Percentiles rank a stretch among this genome's conserved stretches.
phyloP scores from a whole-genome alignment of 1,140 invertebrate species.

The Drosophila nigromelanica region DNA sequence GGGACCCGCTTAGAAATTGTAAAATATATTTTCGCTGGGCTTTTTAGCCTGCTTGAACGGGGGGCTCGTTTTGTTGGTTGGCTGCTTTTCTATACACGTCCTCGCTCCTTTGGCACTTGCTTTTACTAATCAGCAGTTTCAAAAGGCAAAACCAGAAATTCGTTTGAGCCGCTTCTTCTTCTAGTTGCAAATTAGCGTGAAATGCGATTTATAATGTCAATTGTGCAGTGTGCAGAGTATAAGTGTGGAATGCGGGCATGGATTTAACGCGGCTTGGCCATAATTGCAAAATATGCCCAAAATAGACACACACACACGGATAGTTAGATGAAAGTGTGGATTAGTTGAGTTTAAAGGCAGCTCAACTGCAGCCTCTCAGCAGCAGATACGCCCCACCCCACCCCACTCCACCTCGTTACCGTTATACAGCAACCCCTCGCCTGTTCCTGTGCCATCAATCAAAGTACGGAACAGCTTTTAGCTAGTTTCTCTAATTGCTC shows the following conservation, averaged over 20 bases:
- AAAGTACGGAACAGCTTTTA: conserved; percentile 33
- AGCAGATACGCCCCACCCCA: background rate
- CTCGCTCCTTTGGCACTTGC: background rate
- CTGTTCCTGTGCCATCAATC: conserved; percentile 55
- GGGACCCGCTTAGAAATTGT: conserved; percentile 50
- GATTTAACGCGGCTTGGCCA: conserved; percentile 45
- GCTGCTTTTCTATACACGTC: conserved; percentile 28
- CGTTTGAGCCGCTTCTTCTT: conserved; percentile 43
- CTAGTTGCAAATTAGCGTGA: conserved; percentile 80
- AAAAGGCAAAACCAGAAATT: conserved; percentile 17
- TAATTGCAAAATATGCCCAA: conserved; percentile 69
- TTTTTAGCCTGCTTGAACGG: conserved; percentile 7
- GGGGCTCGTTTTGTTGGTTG: conserved; percentile 20
- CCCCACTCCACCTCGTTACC: too few relatives aligned
- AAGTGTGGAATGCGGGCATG: conserved; percentile 4
- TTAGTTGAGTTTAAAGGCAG: conserved; percentile 52
- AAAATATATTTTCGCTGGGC: conserved; percentile 56
- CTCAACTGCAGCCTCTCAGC: too few relatives aligned
- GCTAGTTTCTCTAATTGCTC: conserved; percentile 73
- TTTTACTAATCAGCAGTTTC: conserved; percentile 49
- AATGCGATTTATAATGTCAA: conserved; percentile 82
- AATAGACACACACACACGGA: conserved; percentile 1
- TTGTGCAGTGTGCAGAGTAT: conserved; percentile 46
- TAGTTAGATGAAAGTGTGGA: conserved; percentile 70
- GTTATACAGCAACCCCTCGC: background rate